Evolutionary conservation across 64 coral and sea anemone genomes (phyloP).

Genomic region (Pocillopora damicornis): DNA sequence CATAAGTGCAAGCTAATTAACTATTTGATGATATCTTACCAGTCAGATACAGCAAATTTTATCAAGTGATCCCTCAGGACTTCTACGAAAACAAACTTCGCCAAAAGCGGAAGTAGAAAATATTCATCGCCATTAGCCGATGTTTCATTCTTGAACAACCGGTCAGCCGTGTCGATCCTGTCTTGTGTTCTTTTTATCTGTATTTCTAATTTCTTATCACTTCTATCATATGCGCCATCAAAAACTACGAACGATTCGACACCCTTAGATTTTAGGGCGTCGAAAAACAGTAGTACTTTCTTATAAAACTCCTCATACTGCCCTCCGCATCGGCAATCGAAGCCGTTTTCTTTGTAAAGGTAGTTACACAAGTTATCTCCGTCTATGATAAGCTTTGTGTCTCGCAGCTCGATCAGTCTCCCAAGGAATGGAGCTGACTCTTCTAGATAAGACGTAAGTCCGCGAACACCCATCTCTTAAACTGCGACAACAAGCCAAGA

Average conservation of each 20-base stretch:
- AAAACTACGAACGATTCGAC: slow-evolving; percentile 61
- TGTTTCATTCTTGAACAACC: not conserved
- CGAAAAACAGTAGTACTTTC: slow-evolving; percentile 44
- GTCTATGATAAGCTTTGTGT: slow-evolving; percentile 68
- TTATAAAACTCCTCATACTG: slow-evolving; percentile 53
- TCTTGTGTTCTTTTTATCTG: slow-evolving; percentile 19
- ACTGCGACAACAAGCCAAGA: not conserved
- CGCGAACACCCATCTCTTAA: not conserved
- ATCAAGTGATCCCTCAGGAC: slow-evolving; percentile 38
- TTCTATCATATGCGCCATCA: slow-evolving; percentile 55
- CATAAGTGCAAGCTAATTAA: too few species aligned
- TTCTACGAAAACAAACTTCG: slow-evolving; percentile 46
- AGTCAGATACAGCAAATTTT: slow-evolving; percentile 67
- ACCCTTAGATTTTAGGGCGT: slow-evolving; percentile 11
- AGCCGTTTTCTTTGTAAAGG: slow-evolving; percentile 35
- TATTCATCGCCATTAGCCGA: not conserved
- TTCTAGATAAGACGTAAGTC: slow-evolving; percentile 53
- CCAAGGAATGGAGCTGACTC: slow-evolving; percentile 50
- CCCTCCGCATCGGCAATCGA: slow-evolving; percentile 62
- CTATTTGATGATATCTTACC: slow-evolving; percentile 20
- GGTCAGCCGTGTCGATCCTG: slow-evolving; percentile 20
- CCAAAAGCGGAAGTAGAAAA: slow-evolving; percentile 48
- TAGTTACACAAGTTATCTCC: slow-evolving; percentile 41
- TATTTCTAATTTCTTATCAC: slow-evolving; percentile 59
- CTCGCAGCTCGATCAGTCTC: slow-evolving; percentile 29